Base-by-base conservation (phyloP, 2,888 invertebrate species). In the Agrotis clavis region DNA sequence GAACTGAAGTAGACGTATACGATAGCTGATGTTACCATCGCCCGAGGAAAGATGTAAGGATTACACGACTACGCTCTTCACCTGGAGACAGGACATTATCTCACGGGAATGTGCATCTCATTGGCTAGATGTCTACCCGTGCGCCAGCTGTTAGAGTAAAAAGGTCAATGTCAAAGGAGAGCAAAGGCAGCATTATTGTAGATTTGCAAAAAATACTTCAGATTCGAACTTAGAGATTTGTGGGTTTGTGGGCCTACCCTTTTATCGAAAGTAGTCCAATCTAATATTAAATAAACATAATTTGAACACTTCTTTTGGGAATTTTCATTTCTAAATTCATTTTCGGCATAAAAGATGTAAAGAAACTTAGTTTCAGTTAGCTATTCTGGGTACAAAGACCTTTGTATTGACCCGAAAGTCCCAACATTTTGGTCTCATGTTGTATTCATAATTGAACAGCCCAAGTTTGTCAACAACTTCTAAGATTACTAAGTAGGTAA, bases 391-490 rank as follows among this genome's bases (percentile, higher is more conserved):
- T 54, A 56, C 47, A 47, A 51, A 51, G n/a, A 18, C 63, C 30
- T 30, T 59, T 63, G 69, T 67, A 67, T 75, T 71, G 77, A 79
- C 70, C 71, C 63, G 30, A 48, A 79, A 65, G 41, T 71, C 48
- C n/a, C 45, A 45, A 71, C 30, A 61, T 19, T 65, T 71, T 53
- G 7, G 21, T 25, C 59, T 66, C 77, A 71, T 71, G 59, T 77
- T 71, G 66, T 77, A 77, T 78, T 66, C 71, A 77, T 78, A 66
- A 81, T 59, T 70, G 57, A 66, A 70, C 50, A 45, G 50, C 13
- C 63, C 59, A 71, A 76, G 54, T 79, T 66, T 59, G 65, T 65
- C 76, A 51, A 66, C 62, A 81, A 81, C 35, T 71, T 67, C 11
- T 56, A 18, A 66, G 35, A 76, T 71, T 41, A 56, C 47, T 35